A percentile compares a stretch with the other conserved stretches of the same genome.
phyloP scores from a whole-genome alignment of 92 coral and sea anemone genomes.

The Palythoa heliodiscus region DNA sequence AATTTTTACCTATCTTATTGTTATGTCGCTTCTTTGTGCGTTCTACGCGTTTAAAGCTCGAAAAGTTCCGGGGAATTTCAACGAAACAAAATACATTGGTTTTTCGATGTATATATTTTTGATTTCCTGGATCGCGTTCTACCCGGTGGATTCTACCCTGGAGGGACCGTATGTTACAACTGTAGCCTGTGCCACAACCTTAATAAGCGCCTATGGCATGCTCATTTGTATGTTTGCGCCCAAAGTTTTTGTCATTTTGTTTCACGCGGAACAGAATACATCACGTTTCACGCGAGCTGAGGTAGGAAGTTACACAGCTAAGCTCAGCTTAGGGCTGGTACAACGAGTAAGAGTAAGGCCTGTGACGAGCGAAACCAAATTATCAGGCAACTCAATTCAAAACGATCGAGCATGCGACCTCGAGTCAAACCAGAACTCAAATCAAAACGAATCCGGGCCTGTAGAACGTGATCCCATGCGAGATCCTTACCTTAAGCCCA shows the following conservation, averaged over 20 bases:
- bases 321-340: neutral
- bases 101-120: conserved; percentile 77
- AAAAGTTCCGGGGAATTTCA: conserved; percentile 80
- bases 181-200: conserved; percentile 64
- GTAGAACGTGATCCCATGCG: neutral
- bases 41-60: conserved; percentile 85
- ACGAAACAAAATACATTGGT: conserved; percentile 78
- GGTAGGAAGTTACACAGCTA: conserved; percentile 22
- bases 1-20: conserved; percentile 52
- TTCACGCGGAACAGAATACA: conserved; percentile 77
- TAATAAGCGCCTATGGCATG: conserved; percentile 73
- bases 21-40: conserved; percentile 66
- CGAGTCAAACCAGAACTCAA: neutral
- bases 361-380: neutral
- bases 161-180: conserved; percentile 62
- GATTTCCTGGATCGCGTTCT: conserved; percentile 71
- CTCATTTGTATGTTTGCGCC: conserved; percentile 78
- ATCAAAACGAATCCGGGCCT: neutral
- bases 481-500: neutral
- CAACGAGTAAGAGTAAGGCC: conserved; percentile 5
- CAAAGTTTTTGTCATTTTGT: conserved; percentile 61
- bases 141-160: conserved; percentile 68
- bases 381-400: neutral
- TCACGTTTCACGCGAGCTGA: conserved; percentile 48
- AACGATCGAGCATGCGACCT: neutral